A percentile compares a stretch with the other conserved stretches of the same genome.
Conservation (phyloP, 1,140 invertebrate genomes). For the Calephelis virginiensis region DNA sequence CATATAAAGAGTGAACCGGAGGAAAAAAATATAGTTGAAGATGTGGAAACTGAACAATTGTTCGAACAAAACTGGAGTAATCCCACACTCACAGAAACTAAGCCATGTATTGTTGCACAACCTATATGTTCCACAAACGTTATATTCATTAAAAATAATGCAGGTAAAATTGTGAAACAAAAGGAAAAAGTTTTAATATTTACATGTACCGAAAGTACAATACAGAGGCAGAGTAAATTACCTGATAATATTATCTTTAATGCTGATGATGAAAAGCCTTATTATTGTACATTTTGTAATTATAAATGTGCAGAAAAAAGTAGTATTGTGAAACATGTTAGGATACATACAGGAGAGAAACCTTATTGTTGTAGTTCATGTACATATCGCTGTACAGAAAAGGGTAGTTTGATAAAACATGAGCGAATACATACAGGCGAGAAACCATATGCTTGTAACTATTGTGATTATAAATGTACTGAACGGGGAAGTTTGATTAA, state of each 20-base stretch:
- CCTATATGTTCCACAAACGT: not conserved
- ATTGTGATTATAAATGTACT: slow-evolving; percentile 6
- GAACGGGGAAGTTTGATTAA: not conserved
- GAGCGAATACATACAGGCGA: not conserved
- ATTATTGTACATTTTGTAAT: not conserved
- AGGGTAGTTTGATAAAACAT: not conserved
- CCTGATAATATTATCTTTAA: slow-evolving; percentile 4
- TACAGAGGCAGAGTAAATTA: not conserved
- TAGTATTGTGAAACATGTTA: slow-evolving; percentile 5
- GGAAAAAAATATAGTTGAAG: no score
- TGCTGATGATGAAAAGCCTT: slow-evolving; percentile 1
- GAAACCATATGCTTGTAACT: slow-evolving; percentile 6
- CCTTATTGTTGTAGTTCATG: not conserved
- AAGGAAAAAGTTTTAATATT: slow-evolving; percentile 13
- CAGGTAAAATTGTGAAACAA: slow-evolving; percentile 3
- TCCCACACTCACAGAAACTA: no score
- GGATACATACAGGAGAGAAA: slow-evolving; percentile 4
- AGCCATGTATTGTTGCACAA: not conserved
- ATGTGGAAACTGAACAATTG: no score
- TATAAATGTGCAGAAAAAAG: slow-evolving; percentile 13
- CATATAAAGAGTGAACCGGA: no score
- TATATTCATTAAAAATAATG: slow-evolving; percentile 3
- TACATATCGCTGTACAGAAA: not conserved
- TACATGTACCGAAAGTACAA: not conserved
- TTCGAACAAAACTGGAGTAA: no score